Base-by-base conservation (phyloP, 1,140 invertebrate species). In the Bombus pascuorum region DNA sequence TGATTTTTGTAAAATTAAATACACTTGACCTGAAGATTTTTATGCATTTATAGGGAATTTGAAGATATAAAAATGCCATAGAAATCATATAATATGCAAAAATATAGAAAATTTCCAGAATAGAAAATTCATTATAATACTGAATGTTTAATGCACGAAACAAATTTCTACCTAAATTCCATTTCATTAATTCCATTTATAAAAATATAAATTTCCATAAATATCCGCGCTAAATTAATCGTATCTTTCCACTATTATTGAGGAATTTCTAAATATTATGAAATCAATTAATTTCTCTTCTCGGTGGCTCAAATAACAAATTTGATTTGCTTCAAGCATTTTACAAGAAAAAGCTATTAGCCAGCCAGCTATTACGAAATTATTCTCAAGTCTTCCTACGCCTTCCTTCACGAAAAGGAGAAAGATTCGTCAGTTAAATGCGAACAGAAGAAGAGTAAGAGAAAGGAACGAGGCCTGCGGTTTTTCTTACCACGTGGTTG, bases 401-500 rank as follows among this genome's bases (percentile, higher is more conserved):
- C 57, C 12, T 42, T 44, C n/a, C 28, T 18, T 34, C 22, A 22
- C 1, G 18, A 32, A 57, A 15, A 15, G 13, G n/a, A 32, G 15
- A 15, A 18, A 66, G n/a, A 66, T 32, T 66, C n/a, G 6, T 66
- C 65, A n/a, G 15, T 32, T 66, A 66, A 32, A 66, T 12, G 2
- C 4, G 12, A 32, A 39, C 1, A 32, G 8, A 73, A n/a, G 9
- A 42, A 18, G 34, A 39, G 28, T 2, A 37, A 39, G 28, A 25
- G n/a, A 25, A 15, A 42, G 37, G n/a, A 25, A 68, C 3, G 8
- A 34, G 22, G 22, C 22, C 37, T 79, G 68, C n/a, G 83, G 76
- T 76, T 84, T 89, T 89, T 83, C 76, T n/a, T 28, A 39, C 47
- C 18, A 57, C 71, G n/a, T 9, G 47, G 66, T 76, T 76, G 59